phyloP scores from a whole-genome alignment of 2,113 vertebrate genomes.

The Falco punctatus region DNA sequence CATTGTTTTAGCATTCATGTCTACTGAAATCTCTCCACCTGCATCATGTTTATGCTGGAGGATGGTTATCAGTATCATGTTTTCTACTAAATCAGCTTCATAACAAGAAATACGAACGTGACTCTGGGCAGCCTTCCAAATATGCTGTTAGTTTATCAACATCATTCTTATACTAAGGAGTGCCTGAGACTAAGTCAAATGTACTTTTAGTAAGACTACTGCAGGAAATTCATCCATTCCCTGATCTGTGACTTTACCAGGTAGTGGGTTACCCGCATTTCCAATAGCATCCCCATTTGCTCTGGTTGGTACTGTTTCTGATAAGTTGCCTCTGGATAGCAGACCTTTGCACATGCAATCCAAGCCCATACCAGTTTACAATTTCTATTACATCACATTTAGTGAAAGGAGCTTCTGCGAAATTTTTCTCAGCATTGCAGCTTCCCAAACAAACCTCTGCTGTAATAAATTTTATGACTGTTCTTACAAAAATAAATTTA shows the following conservation, averaged over 20 bases:
- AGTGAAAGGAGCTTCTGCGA: neutral
- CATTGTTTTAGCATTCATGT: neutral
- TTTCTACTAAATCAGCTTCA: neutral
- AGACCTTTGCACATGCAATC: neutral
- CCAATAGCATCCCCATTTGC: neutral
- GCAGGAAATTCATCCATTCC: neutral
- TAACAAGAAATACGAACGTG: neutral
- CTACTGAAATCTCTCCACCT: neutral
- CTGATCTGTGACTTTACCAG: neutral
- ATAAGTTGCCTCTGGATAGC: neutral
- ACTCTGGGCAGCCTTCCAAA: neutral
- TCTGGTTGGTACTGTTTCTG: neutral
- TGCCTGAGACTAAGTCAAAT: neutral
- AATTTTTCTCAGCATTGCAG: neutral
- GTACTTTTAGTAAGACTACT: neutral
- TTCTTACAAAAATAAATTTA: neutral
- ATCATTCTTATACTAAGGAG: neutral
- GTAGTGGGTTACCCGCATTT: neutral
- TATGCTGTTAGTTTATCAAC: neutral
- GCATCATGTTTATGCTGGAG: neutral
- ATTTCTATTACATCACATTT: neutral
- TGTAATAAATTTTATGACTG: neutral
- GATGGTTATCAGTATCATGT: fast-evolving
- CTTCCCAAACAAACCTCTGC: neutral
- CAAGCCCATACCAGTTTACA: neutral